Base-by-base conservation (phyloP, 2,113 vertebrate genomes). In the Rhegmatorhina hoffmannsi region DNA sequence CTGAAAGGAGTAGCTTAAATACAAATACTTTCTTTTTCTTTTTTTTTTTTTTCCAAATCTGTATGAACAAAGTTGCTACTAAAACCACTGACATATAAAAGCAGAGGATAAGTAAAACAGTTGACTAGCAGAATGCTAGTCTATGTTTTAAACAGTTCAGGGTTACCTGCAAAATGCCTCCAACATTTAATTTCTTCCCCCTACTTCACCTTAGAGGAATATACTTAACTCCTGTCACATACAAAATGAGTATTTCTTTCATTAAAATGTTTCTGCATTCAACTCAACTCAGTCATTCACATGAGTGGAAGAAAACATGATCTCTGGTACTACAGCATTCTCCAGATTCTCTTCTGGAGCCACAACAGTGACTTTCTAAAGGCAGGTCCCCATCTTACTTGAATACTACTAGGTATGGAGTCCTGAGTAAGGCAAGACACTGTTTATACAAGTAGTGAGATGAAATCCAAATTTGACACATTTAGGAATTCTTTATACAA, bases 351-450 rank as follows among this genome's bases (percentile, higher is more conserved):
- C 26, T 79, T n/a, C 52, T 66, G 81, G 84, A 89, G 68, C 56
- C 2, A 4, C 44, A 84, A 44, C 47, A 82, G 47, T 56, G 80
- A n/a, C 67, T 67, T 89, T 47, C 70, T 59, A 70, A 72, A 72
- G 29, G 81, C 53, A 88, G 91, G 81, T 88, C 73, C 74, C 87
- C 36, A 17, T 94, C 81, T 91, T 68, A 68, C 56, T 90, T 86
- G 36, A 53, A 36, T 84, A 84, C 58, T 60, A 81, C 23, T 60
- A 78, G 69, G 60, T 44, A 68, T 1, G 26, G 92, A 87, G 55
- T 88, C 88, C 80, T 78, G 77, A 78, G 53, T 90, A 95, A 96
- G 91, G 95, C 91, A 77, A 79, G 70, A 89, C 38, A 50, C 66
- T 92, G 36, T 60, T 95, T 87, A 52, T 73, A 88, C 84, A 91